Base-by-base conservation (phyloP, 2,113 vertebrate species). In the Pachyramphus minor region DNA sequence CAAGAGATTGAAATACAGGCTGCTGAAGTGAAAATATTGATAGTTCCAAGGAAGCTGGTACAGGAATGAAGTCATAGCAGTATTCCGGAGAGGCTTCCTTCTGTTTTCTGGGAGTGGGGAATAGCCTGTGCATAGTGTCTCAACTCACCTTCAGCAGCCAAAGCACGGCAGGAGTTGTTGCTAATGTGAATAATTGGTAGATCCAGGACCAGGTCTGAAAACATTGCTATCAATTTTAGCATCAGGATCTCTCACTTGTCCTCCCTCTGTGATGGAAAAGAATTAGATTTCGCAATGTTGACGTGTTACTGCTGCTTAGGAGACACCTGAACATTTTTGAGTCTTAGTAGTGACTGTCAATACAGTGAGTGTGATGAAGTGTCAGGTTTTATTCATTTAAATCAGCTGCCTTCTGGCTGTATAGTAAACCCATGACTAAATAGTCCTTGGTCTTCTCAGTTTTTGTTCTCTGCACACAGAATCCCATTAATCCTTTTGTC, bases 171-270 rank as follows among this genome's bases (percentile, higher is more conserved):
- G 58, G 50, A 58, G 39, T 3, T 37, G 31, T 39, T 52, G 63
- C 55, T 68, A 13, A 33, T 3, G 2, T 59, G 72, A 12, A 33
- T 3, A 63, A 62, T 14, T 39, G 63, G 45, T 19, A 53, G 60
- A 44, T 76, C 22, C 27, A 42, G 62, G 50, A 21, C 19, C 23
- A 28, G 44, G 19, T 89, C 58, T 75, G 78, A 42, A 64, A 71
- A n/a, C 17, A 23, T 19, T 23, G 4, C 12, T 28, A 0, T 24
- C 47, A 55, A 5, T 64, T 74, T 74, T 42, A 39, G 30, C 44
- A 82, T 15, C 28, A 41, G 19, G 11, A 20, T 60, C 9, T 79
- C 19, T 73, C 2, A 0, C 6, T 1, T 47, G 14, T 1, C 2
- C 9, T 45, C 25, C 12, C 10, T 33, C 22, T 64, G 33, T 33